Base-by-base conservation (phyloP, 2,797 vertebrate genomes). In the Eospalax fontanierii region DNA sequence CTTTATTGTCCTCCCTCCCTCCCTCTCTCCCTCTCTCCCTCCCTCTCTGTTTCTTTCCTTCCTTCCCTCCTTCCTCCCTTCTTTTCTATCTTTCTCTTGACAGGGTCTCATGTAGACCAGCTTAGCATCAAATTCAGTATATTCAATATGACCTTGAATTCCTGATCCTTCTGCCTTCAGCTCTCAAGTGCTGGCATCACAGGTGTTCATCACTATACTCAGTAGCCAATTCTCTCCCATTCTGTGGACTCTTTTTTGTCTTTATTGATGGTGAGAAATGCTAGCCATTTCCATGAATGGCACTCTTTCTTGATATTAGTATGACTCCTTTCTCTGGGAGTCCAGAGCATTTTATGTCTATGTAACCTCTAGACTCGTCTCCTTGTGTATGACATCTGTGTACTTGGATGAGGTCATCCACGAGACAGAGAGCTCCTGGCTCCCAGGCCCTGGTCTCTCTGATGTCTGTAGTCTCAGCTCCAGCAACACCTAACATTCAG, bases 21-120 rank as follows among this genome's bases (percentile, higher is more conserved):
- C 33, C 16, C 11, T 54, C 28, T 5, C 14, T 18, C 57, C 57
- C 15, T 59, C 57, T 59, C 11, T 50, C 46, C 63, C 2, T 35
- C 9, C 15, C 35, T 4, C 28, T 7, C 11, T 50, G 6, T 50
- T 46, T 28, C 26, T 7, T 38, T 33, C 15, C 22, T 18, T 40
- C 28, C 6, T 10, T 50, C 21, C 9, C 10, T 24, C 35, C 24
- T 11, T 40, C 19, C 19, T 22, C 6, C 7, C 16, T 24, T 30
- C 19, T 6, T 30, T 33, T 4, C 7, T 2, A 4, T 18, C 7
- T 9, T 11, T 10, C 10, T 2, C 4, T 59, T 19, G 2, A 18
- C 18, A 43, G 70, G 65, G 35, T 87, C 28, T 73, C 18, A 16
- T 61, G 85, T 10, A n/a, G 30, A 38, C 38, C 21, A 63, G 57